phyloP scores from a whole-genome alignment of 2,888 invertebrate genomes.

The Cantharis nigra region DNA sequence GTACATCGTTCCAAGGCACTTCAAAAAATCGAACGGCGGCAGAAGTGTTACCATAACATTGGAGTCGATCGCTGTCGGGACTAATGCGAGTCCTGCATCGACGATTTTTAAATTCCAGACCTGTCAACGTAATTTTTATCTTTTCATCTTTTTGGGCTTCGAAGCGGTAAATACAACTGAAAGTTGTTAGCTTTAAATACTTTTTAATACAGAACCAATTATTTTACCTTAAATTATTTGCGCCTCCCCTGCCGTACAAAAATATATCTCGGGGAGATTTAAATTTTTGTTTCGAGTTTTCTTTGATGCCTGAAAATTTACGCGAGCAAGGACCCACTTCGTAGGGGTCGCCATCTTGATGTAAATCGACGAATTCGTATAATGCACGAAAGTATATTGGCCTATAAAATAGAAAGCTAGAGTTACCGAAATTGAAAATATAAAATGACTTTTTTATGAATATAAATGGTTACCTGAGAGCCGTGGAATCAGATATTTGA shows the following conservation, averaged over 20 bases:
- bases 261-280: conserved; percentile 83
- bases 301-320: conserved; percentile 69
- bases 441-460: conserved; percentile 1
- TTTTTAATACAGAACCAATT: conserved; percentile 8
- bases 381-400: conserved; percentile 83
- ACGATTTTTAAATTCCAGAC: conserved; percentile 62
- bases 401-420: conserved; percentile 56
- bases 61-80: conserved; percentile 69
- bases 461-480: conserved; percentile 67
- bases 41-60: conserved; percentile 72
- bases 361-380: conserved; percentile 87
- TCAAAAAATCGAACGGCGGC: conserved; percentile 77
- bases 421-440: neutral
- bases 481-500: conserved; percentile 80
- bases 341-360: conserved; percentile 82
- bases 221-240: conserved; percentile 74
- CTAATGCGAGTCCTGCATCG: conserved; percentile 64
- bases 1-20: conserved; percentile 72
- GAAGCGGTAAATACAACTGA: conserved; percentile 84
- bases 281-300: conserved; percentile 74
- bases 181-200: conserved; percentile 7
- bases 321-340: conserved; percentile 77
- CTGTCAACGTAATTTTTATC: conserved; percentile 75
- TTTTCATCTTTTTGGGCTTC: conserved; percentile 83
- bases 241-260: conserved; percentile 83